These are phyloP conservation scores for Apodemia duryi DNA, from an alignment of 2,888 invertebrate species.

Conservation along the genomic window DNA sequence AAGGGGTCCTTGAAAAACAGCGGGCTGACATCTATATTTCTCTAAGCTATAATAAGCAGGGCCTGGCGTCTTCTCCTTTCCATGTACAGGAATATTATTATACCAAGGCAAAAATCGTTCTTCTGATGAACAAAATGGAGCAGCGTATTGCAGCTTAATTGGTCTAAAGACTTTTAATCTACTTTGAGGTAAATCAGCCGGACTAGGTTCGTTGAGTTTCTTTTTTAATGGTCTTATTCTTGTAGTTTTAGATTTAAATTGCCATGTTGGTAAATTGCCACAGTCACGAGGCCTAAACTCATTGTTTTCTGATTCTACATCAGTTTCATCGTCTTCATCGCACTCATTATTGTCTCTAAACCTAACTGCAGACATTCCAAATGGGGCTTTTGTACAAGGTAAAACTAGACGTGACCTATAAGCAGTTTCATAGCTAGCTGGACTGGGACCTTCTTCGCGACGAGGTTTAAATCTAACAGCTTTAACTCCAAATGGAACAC, in stretches of 20 bases:
- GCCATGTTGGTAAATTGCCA: constrained; percentile 43
- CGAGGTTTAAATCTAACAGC: constrained; percentile 47
- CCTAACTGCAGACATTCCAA: constrained; percentile 47
- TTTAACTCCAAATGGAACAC: constrained; percentile 53
- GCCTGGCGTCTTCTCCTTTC: constrained; percentile 47
- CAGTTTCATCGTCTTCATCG: constrained; percentile 33
- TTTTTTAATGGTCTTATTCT: constrained; percentile 49
- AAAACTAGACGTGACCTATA: constrained; percentile 38
- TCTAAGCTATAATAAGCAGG: constrained; percentile 49
- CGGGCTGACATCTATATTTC: constrained; percentile 45
- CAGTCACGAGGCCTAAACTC: constrained; percentile 23
- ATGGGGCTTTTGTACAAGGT: constrained; percentile 47
- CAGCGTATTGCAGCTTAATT: constrained; percentile 38
- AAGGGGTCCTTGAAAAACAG: constrained; percentile 52
- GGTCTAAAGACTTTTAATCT: constrained; percentile 31
- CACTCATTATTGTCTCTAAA: constrained; percentile 39
- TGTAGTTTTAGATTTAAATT: constrained; percentile 54
- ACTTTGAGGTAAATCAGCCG: constrained; percentile 43
- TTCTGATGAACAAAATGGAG: constrained; percentile 58
- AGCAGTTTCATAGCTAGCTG: constrained; percentile 46
- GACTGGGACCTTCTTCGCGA: constrained; percentile 49
- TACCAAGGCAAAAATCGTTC: constrained; percentile 58
- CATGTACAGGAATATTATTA: constrained; percentile 51
- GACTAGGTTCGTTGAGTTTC: constrained; percentile 43
- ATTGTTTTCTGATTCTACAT: constrained; percentile 28